phyloP scores from a whole-genome alignment of 2,113 vertebrate species.

The Aptenodytes patagonicus region DNA sequence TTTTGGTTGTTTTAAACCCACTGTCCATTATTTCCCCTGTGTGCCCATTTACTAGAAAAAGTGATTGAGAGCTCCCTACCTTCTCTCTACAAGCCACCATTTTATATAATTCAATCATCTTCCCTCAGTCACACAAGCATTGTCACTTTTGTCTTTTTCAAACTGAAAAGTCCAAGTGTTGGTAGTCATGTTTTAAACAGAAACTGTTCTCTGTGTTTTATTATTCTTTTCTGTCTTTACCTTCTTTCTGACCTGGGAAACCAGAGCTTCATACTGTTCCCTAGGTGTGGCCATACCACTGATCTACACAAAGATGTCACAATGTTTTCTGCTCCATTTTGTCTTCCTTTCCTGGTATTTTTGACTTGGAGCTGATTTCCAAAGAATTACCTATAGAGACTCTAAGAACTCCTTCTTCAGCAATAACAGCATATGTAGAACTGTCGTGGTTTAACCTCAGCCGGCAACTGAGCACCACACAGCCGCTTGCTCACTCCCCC shows the following conservation, averaged over 20 bases:
- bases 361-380: not conserved
- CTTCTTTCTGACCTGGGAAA: not conserved
- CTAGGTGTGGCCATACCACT: not conserved
- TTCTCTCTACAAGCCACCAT: not conserved
- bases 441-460: too few species aligned
- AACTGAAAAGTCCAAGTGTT: not conserved
- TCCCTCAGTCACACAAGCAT: not conserved
- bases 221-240: not conserved
- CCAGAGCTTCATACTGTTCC: not conserved
- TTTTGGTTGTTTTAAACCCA: not conserved
- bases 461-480: too few species aligned
- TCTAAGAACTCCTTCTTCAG: not conserved
- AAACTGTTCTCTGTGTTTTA: not conserved
- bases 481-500: too few species aligned
- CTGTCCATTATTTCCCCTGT: not conserved
- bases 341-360: not conserved
- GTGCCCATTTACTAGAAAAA: not conserved
- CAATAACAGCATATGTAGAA: not conserved
- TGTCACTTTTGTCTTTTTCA: not conserved
- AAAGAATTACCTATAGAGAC: not conserved
- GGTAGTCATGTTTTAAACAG: not conserved
- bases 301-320: not conserved
- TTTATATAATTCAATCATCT: not conserved
- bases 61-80: not conserved
- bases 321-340: not conserved